These are phyloP conservation scores for Rhinoderma darwinii DNA, from an alignment of 2,113 vertebrate species.

Conservation along the genomic window DNA sequence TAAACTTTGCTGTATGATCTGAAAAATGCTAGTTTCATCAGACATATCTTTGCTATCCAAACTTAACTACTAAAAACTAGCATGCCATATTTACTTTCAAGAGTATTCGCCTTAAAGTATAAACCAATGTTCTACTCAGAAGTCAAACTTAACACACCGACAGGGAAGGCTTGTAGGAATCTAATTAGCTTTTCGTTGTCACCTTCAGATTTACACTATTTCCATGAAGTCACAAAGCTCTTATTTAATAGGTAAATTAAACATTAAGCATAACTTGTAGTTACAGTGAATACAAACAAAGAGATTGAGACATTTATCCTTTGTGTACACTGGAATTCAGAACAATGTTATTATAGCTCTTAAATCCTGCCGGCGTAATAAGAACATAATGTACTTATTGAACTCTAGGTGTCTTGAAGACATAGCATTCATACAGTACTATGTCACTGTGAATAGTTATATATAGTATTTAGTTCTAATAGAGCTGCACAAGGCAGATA, in stretches of 20 bases:
- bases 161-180: constrained; percentile 5
- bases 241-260: constrained; percentile 31
- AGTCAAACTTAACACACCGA: not conserved
- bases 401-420: constrained; percentile 1
- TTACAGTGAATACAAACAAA: constrained; percentile 11
- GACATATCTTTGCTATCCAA: not conserved
- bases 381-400: not conserved
- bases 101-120: not conserved
- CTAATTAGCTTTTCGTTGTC: constrained; percentile 34
- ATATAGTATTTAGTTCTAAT: too few species aligned
- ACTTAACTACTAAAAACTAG: not conserved
- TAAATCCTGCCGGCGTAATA: constrained; percentile 22
- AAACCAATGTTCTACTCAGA: constrained; percentile 4
- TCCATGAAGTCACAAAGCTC: constrained; percentile 34
- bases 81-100: not conserved
- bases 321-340: constrained; percentile 13
- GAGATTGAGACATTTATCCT: not conserved
- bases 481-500: not conserved
- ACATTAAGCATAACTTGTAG: constrained; percentile 5
- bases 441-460: not conserved
- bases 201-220: constrained; percentile 34
- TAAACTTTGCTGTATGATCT: not conserved
- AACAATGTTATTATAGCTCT: not conserved
- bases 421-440: not conserved
- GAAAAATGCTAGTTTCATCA: not conserved